phyloP scores from a whole-genome alignment of 1,140 invertebrate genomes.

The Polypedilum pembai region DNA sequence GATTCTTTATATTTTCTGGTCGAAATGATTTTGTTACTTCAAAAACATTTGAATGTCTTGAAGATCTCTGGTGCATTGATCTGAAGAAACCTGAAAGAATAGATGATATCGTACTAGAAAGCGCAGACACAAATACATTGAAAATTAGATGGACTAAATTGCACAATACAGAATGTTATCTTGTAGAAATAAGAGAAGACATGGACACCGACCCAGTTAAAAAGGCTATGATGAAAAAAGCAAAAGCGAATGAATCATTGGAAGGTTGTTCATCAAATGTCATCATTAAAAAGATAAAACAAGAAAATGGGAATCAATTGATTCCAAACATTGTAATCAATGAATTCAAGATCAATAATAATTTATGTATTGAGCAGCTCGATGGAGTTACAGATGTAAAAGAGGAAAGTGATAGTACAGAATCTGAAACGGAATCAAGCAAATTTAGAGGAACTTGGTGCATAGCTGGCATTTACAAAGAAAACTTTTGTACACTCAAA shows the following conservation, averaged over 20 bases:
- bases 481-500: background rate
- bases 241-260: background rate
- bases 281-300: background rate
- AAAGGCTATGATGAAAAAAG: background rate
- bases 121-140: background rate
- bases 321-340: background rate
- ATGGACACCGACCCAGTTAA: background rate
- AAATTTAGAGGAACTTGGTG: background rate
- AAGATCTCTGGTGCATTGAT: background rate
- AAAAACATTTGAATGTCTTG: background rate
- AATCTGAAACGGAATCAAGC: background rate
- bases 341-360: background rate
- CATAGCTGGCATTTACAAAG: background rate
- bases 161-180: background rate
- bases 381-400: background rate
- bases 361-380: background rate
- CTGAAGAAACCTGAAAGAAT: background rate
- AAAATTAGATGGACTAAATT: background rate
- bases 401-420: background rate
- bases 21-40: background rate
- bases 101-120: background rate
- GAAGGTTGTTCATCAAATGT: too few relatives aligned
- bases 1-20: background rate
- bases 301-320: background rate
- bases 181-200: background rate